Evolutionary conservation across 2,888 invertebrate genomes (phyloP), one percentile per base, ranked within the genome.

Genomic region (Morpho achilles): DNA sequence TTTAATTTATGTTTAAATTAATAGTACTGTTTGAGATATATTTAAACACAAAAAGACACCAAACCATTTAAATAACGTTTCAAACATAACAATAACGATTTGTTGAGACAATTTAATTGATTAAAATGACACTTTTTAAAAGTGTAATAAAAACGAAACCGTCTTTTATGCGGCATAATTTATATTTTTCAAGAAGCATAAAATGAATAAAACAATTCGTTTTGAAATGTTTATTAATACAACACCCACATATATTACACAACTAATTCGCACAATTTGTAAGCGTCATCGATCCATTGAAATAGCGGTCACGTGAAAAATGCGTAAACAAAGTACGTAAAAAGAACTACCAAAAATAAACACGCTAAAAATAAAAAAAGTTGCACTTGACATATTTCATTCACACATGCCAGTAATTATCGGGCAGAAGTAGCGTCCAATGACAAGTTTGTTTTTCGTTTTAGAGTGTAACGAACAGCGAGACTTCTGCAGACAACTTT

Each of bases 281-380:
- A 66, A 69, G 72, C 77, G 77, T 76, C 79, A 75, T 76, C 78
- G 74, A 66, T 60, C 70, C 66, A 71, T 73, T 69, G 71, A 70
- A 75, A 70, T 64, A 63, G 59, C 44, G 44, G 77, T 85, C 84
- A 85, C 85, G 84, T 85, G 84, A 83, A 70, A 61, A 60, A 62
- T 63, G 70, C 81, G 79, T 80, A 82, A 80, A 78, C 75, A 79
- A 62, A 69, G 61, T 63, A 62, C 53, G 61, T 60, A 68, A 69
- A 71, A 68, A 69, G 66, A 70, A 53, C 51, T 32, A 50, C 50
- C 61, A 66, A 63, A 67, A 70, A 68, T 62, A 68, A 59, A 57
- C 47, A 39, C 41, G 51, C 62, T 68, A 68, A 45, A 58, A 56
- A 60, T 59, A 62, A 58, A 45, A 16, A 45, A 47, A 53, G 41